Base-by-base conservation (phyloP, 2,113 vertebrate species). In the Phylloscopus trochilus region DNA sequence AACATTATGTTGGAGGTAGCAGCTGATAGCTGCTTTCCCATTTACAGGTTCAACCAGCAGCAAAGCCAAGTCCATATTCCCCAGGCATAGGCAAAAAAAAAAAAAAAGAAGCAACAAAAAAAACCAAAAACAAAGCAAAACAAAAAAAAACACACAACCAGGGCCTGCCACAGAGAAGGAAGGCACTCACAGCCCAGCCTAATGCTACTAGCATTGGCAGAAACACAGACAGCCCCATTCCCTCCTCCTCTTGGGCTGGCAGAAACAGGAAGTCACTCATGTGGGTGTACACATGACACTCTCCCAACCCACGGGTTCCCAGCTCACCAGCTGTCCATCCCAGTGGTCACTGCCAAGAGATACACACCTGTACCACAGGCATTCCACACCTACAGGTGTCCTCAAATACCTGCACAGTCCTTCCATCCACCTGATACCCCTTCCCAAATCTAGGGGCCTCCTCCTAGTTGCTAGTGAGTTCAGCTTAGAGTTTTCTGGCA, bases 231-330 rank as follows among this genome's bases (percentile, higher is more conserved):
- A 77, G 9, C 13, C 22, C 8, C 0, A 2, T 35, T 13, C 4
- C 15, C 31, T 49, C 22, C 41, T 69, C 4, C 17, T 81, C 69
- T 28, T 11, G 44, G 44, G 19, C 64, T 74, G 37, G 6, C 20
- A 87, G 43, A 76, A 30, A n/a, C 7, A 55, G 39, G 3, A 67
- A 39, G 23, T 35, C 22, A 33, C 6, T 59, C 1, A 4, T 19
- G 10, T 27, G 28, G 6, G 10, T 11, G 24, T 30, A n/a, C 37
- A 53, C 3, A 26, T 4, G 26, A 53, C 30, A 10, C 18, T 35
- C 23, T 26, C 13, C 9, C 13, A 22, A 10, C 9, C 5, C 35
- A 13, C 0, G 0, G 6, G 43, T 53, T 31, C 12, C 39, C 11
- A 22, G 0, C 27, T 51, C 13, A 6, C 16, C 6, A 14, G 33